Percentiles rank a stretch among this genome's conserved stretches.
These are phyloP conservation scores for Macrotrachela quadricornifera DNA, from an alignment of 1,140 invertebrate genomes.

Conservation along the genomic window DNA sequence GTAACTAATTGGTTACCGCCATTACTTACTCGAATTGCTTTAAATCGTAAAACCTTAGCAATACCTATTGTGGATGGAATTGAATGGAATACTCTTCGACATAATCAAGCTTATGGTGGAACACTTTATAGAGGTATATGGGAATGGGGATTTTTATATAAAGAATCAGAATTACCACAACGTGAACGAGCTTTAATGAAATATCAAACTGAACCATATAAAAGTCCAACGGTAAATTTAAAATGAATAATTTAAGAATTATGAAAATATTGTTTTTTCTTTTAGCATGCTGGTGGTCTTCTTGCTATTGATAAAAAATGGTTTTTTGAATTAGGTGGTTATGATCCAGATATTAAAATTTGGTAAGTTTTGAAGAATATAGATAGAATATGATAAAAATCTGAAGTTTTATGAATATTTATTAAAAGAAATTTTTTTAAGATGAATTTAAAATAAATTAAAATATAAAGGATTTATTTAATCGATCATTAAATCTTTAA, in stretches of 20 bases:
- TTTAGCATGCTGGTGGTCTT: conserved; percentile 69
- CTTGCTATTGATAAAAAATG: conserved; percentile 90
- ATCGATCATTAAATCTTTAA: too few relatives aligned
- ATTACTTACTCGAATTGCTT: conserved; percentile 69
- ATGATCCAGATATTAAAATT: conserved; percentile 60
- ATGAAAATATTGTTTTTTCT: conserved; percentile 43
- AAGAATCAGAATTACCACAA: too few relatives aligned
- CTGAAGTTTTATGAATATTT: too few relatives aligned
- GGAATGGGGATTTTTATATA: conserved; percentile 96
- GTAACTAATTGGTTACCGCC: conserved; percentile 74
- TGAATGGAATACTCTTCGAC: conserved; percentile 76
- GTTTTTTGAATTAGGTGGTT: conserved; percentile 80
- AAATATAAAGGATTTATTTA: too few relatives aligned
- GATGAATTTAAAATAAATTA: too few relatives aligned
- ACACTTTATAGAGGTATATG: conserved; percentile 72
- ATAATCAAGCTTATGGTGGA: conserved; percentile 62
- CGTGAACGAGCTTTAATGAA: too few relatives aligned
- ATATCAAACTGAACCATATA: conserved; percentile 23
- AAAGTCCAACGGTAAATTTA: conserved; percentile 30
- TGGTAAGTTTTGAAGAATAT: conserved; percentile 46
- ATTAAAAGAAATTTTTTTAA: too few relatives aligned
- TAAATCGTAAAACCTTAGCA: conserved; percentile 42
- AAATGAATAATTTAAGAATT: conserved; percentile 9
- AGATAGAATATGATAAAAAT: too few relatives aligned
- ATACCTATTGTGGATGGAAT: conserved; percentile 92